Evolutionary conservation across 2,113 vertebrate genomes (phyloP).

Genomic region (Anoura caudifer): DNA sequence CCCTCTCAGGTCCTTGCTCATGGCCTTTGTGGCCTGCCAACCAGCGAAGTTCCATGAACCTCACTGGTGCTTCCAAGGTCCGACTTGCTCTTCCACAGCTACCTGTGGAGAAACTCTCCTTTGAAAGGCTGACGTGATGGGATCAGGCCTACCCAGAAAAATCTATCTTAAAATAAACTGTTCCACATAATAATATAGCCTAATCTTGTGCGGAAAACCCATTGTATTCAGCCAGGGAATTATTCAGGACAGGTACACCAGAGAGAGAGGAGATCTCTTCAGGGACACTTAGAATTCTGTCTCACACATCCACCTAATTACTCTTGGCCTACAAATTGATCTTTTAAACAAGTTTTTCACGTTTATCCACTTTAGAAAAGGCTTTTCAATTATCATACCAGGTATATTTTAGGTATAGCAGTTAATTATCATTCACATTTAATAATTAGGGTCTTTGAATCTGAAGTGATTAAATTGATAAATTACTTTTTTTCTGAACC

Average conservation of each 20-base stretch:
- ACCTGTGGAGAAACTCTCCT: not conserved
- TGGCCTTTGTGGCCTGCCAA: no score
- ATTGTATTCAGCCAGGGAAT: not conserved
- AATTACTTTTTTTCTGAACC: conserved; percentile 6
- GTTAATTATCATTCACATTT: conserved; percentile 38
- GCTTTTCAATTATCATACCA: conserved; percentile 33
- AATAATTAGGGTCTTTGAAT: not conserved
- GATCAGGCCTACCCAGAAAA: not conserved
- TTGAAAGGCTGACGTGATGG: not conserved
- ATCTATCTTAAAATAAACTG: not conserved
- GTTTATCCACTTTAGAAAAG: not conserved
- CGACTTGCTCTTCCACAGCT: not conserved
- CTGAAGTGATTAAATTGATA: conserved; percentile 5
- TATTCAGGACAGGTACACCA: not conserved
- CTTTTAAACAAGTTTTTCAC: conserved; percentile 16
- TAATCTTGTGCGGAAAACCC: not conserved
- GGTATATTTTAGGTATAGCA: conserved; percentile 17
- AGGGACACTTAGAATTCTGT: not conserved
- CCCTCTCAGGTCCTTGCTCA: not conserved
- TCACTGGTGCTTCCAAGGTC: not conserved
- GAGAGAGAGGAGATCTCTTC: not conserved
- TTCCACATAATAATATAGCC: not conserved
- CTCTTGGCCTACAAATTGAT: conserved; percentile 27
- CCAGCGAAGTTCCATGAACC: not conserved
- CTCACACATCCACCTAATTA: conserved; percentile 27